Evolutionary conservation across 2,888 invertebrate species (phyloP).

Genomic region (Agrotis ipsilon): DNA sequence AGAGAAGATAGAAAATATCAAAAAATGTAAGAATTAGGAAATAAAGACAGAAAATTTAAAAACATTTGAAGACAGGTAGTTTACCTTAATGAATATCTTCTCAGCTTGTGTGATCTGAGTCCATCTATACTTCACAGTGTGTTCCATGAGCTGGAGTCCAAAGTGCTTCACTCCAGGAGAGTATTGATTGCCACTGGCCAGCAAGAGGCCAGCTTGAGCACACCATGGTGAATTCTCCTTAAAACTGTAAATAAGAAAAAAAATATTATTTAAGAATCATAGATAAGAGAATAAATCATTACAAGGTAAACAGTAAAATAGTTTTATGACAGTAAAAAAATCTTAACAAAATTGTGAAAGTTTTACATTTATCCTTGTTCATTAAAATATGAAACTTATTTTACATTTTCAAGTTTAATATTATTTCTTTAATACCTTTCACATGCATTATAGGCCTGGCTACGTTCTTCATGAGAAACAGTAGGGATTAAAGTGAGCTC

Average conservation of each 20-base stretch:
- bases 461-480: slow-evolving; percentile 94
- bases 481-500: slow-evolving; percentile 96
- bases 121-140: slow-evolving; percentile 98
- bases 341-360: background rate
- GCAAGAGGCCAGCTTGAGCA: slow-evolving; percentile 95
- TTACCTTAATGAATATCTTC: slow-evolving; percentile 96
- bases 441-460: slow-evolving; percentile 96
- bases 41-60: too few relatives aligned
- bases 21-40: too few relatives aligned
- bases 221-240: slow-evolving; percentile 97
- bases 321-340: too few relatives aligned
- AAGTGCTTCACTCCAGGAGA: slow-evolving; percentile 96
- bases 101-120: slow-evolving; percentile 96
- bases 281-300: too few relatives aligned
- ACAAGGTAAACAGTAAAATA: too few relatives aligned
- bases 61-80: too few relatives aligned
- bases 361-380: background rate
- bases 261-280: background rate
- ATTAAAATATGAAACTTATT: background rate
- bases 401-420: background rate
- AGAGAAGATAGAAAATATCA: too few relatives aligned
- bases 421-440: slow-evolving; percentile 87
- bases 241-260: slow-evolving; percentile 88
- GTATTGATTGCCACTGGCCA: slow-evolving; percentile 94
- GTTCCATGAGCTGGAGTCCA: slow-evolving; percentile 98